These are phyloP conservation scores for Nephrotoma flavescens DNA, from an alignment of 2,888 invertebrate species.

Conservation along the genomic window DNA sequence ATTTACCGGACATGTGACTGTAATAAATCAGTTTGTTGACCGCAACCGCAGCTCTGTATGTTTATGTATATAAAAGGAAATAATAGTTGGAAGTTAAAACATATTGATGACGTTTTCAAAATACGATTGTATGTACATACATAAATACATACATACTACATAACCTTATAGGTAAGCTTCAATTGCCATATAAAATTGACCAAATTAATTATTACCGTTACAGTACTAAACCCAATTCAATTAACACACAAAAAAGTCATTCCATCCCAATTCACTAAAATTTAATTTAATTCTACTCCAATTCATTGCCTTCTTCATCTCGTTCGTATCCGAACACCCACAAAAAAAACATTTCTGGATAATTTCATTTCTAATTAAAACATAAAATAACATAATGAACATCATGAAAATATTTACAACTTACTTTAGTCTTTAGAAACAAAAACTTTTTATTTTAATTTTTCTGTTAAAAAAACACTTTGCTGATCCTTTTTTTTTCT, in stretches of 20 bases:
- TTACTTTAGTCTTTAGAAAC: not conserved
- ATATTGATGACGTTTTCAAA: not conserved
- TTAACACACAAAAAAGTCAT: not conserved
- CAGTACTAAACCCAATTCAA: not conserved
- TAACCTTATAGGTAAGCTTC: not conserved
- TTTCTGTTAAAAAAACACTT: not conserved
- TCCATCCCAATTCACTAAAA: not conserved
- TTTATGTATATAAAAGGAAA: not conserved
- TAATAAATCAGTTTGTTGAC: not conserved
- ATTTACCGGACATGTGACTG: not conserved
- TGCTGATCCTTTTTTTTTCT: not conserved
- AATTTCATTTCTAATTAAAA: not conserved
- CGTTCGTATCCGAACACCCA: not conserved
- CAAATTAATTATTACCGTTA: not conserved
- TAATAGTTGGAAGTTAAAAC: not conserved
- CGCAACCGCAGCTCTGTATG: not conserved
- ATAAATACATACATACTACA: not conserved
- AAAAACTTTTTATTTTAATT: not conserved
- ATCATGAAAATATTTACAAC: not conserved
- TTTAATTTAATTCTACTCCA: not conserved
- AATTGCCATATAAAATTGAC: not conserved
- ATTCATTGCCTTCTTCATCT: not conserved
- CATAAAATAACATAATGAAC: not conserved
- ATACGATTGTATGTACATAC: not conserved
- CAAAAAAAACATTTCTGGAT: not conserved